These are phyloP conservation scores for Xestia rhomboidea DNA, from an alignment of 2,888 invertebrate species.

Conservation along the genomic window DNA sequence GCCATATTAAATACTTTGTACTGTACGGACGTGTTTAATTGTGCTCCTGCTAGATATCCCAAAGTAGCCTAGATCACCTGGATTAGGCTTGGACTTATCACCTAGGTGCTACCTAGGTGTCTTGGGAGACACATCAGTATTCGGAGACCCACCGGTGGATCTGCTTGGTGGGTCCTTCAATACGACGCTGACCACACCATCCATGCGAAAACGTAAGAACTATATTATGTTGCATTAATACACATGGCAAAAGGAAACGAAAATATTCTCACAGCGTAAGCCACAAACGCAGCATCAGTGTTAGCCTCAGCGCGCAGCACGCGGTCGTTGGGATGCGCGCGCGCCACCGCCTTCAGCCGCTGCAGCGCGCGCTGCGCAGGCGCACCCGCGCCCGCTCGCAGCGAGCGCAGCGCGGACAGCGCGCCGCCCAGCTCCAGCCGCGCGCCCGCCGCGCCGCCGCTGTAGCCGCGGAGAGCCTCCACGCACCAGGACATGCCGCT, in stretches of 20 bases:
- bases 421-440: slow-evolving; percentile 96
- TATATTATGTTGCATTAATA: background rate
- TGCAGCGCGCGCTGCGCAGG: slow-evolving; percentile 78
- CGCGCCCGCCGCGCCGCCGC: slow-evolving; percentile 94
- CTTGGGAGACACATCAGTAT: no score
- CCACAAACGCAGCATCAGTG: slow-evolving; percentile 87
- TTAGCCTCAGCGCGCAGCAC: slow-evolving; percentile 86
- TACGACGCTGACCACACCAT: no score
- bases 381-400: slow-evolving; percentile 66
- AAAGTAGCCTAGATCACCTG: no score
- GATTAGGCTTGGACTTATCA: no score
- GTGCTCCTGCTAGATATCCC: no score
- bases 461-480: slow-evolving; percentile 97
- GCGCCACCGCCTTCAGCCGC: slow-evolving; percentile 84
- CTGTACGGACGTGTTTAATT: no score
- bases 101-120: no score
- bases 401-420: slow-evolving; percentile 94
- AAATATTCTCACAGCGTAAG: slow-evolving; percentile 80
- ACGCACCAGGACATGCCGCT: slow-evolving; percentile 95
- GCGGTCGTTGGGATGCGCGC: slow-evolving; percentile 84
- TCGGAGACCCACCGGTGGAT: no score
- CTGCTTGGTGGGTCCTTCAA: no score
- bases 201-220: background rate
- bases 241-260: background rate
- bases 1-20: no score